These are phyloP conservation scores for Elanus axillaris DNA, from an alignment of 2,113 vertebrate species.

Conservation along the genomic window DNA sequence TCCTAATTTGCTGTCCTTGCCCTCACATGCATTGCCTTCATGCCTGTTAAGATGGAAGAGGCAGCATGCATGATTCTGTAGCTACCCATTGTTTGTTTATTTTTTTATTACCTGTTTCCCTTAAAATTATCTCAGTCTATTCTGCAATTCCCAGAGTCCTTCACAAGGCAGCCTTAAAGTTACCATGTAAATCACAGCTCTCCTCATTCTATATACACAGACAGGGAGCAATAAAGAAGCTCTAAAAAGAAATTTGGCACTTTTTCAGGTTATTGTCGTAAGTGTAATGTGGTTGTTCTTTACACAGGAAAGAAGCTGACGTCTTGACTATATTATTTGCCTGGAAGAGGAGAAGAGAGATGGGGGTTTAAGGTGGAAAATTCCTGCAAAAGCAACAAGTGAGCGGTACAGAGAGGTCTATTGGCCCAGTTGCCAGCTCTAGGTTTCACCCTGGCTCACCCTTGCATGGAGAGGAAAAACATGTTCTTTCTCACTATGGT, in stretches of 20 bases:
- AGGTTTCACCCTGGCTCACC: slow-evolving; percentile 52
- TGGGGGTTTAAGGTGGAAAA: not conserved
- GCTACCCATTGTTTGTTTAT: not conserved
- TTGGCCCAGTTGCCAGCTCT: not conserved
- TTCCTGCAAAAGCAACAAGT: not conserved
- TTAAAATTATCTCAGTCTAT: not conserved
- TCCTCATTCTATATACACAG: not conserved
- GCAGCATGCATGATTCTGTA: not conserved
- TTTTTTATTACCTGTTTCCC: slow-evolving; percentile 16
- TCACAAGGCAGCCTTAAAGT: not conserved
- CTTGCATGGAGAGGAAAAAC: slow-evolving; percentile 5
- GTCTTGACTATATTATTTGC: slow-evolving; percentile 9
- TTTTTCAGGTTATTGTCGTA: slow-evolving; percentile 24
- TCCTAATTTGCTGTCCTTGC: not conserved
- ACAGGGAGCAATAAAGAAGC: slow-evolving; percentile 45
- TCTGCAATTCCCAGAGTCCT: not conserved
- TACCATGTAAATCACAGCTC: not conserved
- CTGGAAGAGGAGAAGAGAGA: not conserved
- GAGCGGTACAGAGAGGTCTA: not conserved
- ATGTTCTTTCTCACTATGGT: not conserved
- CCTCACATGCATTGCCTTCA: rapidly evolving
- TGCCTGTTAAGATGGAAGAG: not conserved
- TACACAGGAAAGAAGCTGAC: slow-evolving; percentile 18
- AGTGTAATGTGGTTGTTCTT: not conserved
- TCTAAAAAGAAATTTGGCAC: slow-evolving; percentile 51